These are phyloP conservation scores for Trachelus stipa DNA, from an alignment of 2,888 invertebrate species.

Conservation along the genomic window DNA sequence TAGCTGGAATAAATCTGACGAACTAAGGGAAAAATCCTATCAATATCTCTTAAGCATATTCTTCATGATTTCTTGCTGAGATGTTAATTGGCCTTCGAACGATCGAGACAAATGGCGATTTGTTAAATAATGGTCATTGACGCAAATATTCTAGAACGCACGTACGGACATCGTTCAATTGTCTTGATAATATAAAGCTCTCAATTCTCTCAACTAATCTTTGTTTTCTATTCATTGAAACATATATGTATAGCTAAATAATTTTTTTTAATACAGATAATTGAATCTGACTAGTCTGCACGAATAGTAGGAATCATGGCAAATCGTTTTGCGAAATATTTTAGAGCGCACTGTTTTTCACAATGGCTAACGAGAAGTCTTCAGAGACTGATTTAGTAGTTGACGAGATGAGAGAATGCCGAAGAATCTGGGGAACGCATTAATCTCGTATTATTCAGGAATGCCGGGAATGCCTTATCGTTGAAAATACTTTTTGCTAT, in stretches of 20 bases:
- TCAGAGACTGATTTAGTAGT: background rate
- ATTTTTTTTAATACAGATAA: too few relatives aligned
- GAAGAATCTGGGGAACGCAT: background rate
- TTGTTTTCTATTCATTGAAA: background rate
- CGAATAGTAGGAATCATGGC: background rate
- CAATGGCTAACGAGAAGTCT: background rate
- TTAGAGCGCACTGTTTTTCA: background rate
- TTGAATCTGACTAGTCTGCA: background rate
- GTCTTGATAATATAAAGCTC: background rate
- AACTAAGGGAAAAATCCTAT: background rate
- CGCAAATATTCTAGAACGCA: background rate
- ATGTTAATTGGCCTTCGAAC: constrained; percentile 19
- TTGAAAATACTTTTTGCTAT: background rate
- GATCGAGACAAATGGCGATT: constrained; percentile 19
- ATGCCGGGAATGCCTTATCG: background rate
- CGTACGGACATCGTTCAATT: background rate
- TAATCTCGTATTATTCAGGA: background rate
- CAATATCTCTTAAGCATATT: background rate
- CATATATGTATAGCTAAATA: too few relatives aligned
- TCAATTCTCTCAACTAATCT: background rate
- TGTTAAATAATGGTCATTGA: background rate
- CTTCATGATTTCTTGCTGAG: background rate
- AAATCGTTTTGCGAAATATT: background rate
- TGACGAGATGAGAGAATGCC: background rate
- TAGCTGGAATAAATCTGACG: background rate